phyloP scores from a whole-genome alignment of 2,888 invertebrate species.

The Cryptus armator region DNA sequence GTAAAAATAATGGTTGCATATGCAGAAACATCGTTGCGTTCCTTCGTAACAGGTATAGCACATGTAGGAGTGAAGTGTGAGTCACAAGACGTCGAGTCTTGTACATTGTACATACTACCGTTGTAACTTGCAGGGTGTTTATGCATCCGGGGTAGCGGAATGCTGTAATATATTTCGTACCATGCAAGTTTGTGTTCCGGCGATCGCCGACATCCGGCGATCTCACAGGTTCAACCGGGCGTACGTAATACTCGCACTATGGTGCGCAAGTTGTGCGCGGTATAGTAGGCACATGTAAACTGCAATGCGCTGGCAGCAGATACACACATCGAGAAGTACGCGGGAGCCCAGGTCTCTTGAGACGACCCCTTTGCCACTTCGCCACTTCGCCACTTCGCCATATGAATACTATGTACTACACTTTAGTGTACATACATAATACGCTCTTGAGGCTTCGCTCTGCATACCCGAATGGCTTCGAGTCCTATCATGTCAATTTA shows the following conservation, averaged over 20 bases:
- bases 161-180: slow-evolving; percentile 45
- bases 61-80: neutral
- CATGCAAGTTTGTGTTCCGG: slow-evolving; percentile 35
- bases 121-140: slow-evolving; percentile 69
- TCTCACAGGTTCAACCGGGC: slow-evolving; percentile 46
- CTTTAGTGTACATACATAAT: neutral
- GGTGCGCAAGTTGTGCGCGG: neutral
- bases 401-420: too few species aligned
- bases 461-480: neutral
- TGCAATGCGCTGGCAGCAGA: too few species aligned
- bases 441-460: neutral
- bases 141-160: slow-evolving; percentile 62
- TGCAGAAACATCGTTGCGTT: slow-evolving; percentile 8
- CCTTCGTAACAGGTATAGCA: neutral
- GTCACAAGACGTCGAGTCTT: too few species aligned
- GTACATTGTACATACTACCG: too few species aligned
- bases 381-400: too few species aligned
- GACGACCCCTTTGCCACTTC: too few species aligned
- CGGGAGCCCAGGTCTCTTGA: too few species aligned
- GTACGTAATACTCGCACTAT: slow-evolving; percentile 1
- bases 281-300: neutral
- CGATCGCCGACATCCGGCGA: slow-evolving; percentile 71
- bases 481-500: neutral
- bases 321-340: too few species aligned
- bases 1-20: neutral